Evolutionary conservation across 2,888 invertebrate genomes (phyloP), one percentile per base, ranked within the genome.

Genomic region (Pseudolycoriella hygida): DNA sequence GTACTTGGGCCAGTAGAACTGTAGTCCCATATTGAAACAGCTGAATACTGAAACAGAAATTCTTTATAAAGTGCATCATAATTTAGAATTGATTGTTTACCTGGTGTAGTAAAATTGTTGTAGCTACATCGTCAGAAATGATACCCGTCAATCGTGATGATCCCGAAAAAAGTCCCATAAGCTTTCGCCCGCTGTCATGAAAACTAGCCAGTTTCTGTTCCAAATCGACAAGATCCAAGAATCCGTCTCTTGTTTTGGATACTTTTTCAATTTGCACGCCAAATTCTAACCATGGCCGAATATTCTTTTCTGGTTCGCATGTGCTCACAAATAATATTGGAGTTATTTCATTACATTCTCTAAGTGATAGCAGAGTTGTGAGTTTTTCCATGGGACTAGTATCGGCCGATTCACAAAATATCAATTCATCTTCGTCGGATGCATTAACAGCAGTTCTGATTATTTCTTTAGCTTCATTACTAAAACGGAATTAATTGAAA

Each of bases 101-200:
- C 57, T 74, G 81, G 57, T 90, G 89, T 12, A 90, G 69, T 3
- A 87, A 67, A 14, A 80, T 66, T 1, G 88, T 87, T 8, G 90
- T 80, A 0, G 80, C 78, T 2, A 86, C 76, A 55, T 87, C 86
- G 64, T 89, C 87, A 38, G 80, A 76, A 31, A 89, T 58, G n/a
- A 85, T 78, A 6, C 92, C 92, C 1, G 89, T 88, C n/a, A 89
- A 73, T 58, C 86, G 87, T 17, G 88, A 88, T 2, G 85, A 86
- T 0, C 85, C 86, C 18, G 81, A 77, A 62, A 92, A 89, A 61
- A 84, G 83, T 1, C 89, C 90, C 43, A 90, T 78, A 63, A 90
- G 66, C 55, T 74, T 72, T 47, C 75, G 67, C n/a, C 76, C 76
- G 12, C 69, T 67, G 17, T 69, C 68, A 15, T 74, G 70, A 54